Conservation (phyloP, 2,888 invertebrate species). For the Morpho helenor region DNA sequence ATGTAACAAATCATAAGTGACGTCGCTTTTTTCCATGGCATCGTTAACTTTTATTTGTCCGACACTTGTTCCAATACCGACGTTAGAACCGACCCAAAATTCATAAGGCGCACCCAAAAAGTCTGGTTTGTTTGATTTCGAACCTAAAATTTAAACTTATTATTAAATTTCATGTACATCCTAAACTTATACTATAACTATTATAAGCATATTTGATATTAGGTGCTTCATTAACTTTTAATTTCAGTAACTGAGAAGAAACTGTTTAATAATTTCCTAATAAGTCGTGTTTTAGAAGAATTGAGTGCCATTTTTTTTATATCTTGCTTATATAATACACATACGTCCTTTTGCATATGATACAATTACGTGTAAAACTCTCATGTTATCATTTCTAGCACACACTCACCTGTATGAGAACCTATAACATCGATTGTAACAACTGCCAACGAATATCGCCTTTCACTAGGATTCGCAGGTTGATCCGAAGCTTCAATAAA, state of each 20-base stretch:
- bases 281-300: too few relatives aligned
- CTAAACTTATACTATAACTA: too few relatives aligned
- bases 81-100: slow-evolving; percentile 94
- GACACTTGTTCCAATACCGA: slow-evolving; percentile 90
- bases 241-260: too few relatives aligned
- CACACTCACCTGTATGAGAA: too few relatives aligned
- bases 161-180: neutral
- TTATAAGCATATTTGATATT: too few relatives aligned
- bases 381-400: too few relatives aligned
- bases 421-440: slow-evolving; percentile 88
- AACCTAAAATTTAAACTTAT: slow-evolving; percentile 47
- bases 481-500: slow-evolving; percentile 92
- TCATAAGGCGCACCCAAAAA: slow-evolving; percentile 93
- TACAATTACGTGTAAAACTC: too few relatives aligned
- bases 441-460: slow-evolving; percentile 90
- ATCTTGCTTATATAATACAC: too few relatives aligned
- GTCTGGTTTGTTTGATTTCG: slow-evolving; percentile 81
- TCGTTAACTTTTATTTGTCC: slow-evolving; percentile 90
- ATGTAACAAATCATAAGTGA: slow-evolving; percentile 89
- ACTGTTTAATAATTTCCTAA: too few relatives aligned
- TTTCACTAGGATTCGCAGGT: slow-evolving; percentile 90
- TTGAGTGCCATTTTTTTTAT: too few relatives aligned
- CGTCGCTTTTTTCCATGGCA: slow-evolving; percentile 82
- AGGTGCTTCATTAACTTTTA: too few relatives aligned
- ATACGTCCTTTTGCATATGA: too few relatives aligned